Conservation (phyloP, 2,888 invertebrate genomes). For the Rugalucina vietnamica region DNA sequence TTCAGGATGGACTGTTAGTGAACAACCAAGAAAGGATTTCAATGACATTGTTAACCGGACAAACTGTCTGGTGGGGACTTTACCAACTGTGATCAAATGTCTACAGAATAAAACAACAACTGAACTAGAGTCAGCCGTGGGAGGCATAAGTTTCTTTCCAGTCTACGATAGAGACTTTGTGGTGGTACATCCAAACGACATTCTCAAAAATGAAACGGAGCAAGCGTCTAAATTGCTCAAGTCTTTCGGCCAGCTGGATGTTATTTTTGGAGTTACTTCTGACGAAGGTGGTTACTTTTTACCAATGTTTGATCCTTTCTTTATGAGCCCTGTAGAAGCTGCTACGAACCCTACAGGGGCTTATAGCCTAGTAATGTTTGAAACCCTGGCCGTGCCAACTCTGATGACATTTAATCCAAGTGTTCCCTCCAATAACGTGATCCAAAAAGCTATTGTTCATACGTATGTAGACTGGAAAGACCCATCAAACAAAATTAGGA, state of each 20-base stretch:
- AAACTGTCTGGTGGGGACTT: not conserved
- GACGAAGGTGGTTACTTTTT: not conserved
- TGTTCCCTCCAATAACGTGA: too few species aligned
- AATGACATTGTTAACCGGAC: not conserved
- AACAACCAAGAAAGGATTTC: not conserved
- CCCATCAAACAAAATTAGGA: not conserved
- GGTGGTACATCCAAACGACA: not conserved
- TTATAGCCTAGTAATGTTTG: not conserved
- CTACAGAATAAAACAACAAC: not conserved
- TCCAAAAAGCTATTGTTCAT: not conserved
- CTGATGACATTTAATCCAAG: not conserved
- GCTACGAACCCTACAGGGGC: too few species aligned
- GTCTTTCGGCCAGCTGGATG: not conserved
- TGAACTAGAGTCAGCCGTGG: not conserved
- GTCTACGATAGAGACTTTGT: not conserved
- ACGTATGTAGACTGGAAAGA: not conserved
- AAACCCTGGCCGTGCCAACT: not conserved
- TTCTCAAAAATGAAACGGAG: not conserved
- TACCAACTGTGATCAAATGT: not conserved
- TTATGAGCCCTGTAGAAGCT: too few species aligned
- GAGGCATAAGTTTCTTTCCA: not conserved
- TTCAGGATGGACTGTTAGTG: not conserved
- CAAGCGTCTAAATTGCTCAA: not conserved
- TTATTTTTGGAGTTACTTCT: not conserved
- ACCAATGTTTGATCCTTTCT: not conserved